These are phyloP conservation scores for Pseudomyrmex sp. DNA, from an alignment of 1,140 invertebrate genomes.

Conservation along the genomic window DNA sequence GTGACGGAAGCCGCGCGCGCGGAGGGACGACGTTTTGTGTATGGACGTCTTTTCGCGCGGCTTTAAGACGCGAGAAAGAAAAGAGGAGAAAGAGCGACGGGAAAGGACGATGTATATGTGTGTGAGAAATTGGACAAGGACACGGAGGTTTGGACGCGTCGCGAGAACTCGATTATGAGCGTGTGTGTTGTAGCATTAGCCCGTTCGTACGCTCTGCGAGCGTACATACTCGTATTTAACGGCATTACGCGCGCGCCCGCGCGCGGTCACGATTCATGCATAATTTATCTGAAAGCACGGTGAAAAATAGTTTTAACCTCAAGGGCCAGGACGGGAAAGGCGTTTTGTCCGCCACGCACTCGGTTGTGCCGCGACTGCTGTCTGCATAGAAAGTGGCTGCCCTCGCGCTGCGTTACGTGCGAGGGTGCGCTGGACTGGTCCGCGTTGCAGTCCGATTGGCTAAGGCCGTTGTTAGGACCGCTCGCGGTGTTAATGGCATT, in stretches of 20 bases:
- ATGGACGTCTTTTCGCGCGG: conserved; percentile 29
- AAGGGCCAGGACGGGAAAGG: conserved; percentile 50
- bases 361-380: conserved; percentile 25
- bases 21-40: conserved; percentile 15
- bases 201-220: not conserved
- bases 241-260: conserved; percentile 38
- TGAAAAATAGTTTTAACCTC: conserved; percentile 66
- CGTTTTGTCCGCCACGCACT: conserved; percentile 47
- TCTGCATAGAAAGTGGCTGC: conserved; percentile 60
- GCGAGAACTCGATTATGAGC: not conserved
- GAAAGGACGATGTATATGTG: no score
- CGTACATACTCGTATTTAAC: conserved; percentile 54
- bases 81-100: conserved; percentile 9
- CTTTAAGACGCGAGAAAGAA: conserved; percentile 24
- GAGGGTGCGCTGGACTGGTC: conserved; percentile 52
- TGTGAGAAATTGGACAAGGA: conserved; percentile 49
- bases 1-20: conserved; percentile 30
- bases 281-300: conserved; percentile 63
- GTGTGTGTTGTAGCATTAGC: not conserved
- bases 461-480: conserved; percentile 57
- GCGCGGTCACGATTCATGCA: conserved; percentile 54
- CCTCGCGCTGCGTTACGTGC: conserved; percentile 53
- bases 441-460: conserved; percentile 19
- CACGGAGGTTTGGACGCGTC: conserved; percentile 8
- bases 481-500: conserved; percentile 56